Conservation (phyloP, 2,888 invertebrate genomes). For the Scaptomyza tumidula region DNA sequence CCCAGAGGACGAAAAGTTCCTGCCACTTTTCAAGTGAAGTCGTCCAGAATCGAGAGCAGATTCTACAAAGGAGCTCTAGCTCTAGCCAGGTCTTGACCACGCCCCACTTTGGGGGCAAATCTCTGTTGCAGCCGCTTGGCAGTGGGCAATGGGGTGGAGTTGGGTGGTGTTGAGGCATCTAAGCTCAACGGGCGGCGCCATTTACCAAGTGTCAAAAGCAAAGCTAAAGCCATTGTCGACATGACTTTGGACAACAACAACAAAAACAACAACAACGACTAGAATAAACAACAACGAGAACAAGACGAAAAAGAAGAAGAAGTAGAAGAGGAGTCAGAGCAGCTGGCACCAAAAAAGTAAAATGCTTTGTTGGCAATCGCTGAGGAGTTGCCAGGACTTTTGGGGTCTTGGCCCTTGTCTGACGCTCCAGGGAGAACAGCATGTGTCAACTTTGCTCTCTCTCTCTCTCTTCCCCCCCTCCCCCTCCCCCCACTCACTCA, state of each 20-base stretch:
- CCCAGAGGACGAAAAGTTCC: constrained; percentile 16
- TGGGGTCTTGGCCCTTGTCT: constrained; percentile 59
- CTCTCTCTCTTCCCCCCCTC: too few species aligned
- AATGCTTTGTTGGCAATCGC: constrained; percentile 81
- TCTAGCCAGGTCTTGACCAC: constrained; percentile 17
- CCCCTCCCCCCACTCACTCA: too few species aligned
- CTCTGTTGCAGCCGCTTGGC: constrained; percentile 55
- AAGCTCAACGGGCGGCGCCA: constrained; percentile 81
- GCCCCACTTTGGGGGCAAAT: constrained; percentile 48
- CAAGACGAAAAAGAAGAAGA: constrained; percentile 11
- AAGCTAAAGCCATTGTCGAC: constrained; percentile 84
- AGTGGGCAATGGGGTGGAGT: background rate
- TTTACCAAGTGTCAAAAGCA: constrained; percentile 83
- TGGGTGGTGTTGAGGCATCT: constrained; percentile 21
- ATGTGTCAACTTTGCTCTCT: constrained; percentile 71
- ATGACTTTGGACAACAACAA: constrained; percentile 79
- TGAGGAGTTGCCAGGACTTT: constrained; percentile 76
- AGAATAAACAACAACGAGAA: constrained; percentile 31
- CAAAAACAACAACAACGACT: constrained; percentile 38
- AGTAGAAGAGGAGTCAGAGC: background rate
- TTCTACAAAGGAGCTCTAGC: constrained; percentile 6
- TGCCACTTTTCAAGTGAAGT: constrained; percentile 65
- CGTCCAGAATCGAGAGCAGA: constrained; percentile 13
- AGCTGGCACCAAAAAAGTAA: constrained; percentile 60
- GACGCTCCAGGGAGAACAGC: constrained; percentile 54